Base-by-base conservation (phyloP, 2,888 invertebrate genomes). In the Troilus luridus region DNA sequence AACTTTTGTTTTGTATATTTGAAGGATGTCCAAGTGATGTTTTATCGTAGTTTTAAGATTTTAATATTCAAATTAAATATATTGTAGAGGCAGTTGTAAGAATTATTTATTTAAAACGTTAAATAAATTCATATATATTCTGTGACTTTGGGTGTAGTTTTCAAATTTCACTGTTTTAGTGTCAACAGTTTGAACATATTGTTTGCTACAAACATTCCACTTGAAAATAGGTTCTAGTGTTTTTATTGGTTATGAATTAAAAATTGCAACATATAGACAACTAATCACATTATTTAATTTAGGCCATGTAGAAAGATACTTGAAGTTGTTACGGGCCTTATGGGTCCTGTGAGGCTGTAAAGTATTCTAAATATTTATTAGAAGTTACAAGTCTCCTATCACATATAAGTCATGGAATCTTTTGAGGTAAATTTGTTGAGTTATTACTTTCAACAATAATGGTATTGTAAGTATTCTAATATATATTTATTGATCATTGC, bases 311-410 rank as follows among this genome's bases (percentile, higher is more conserved):
- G 90, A 60, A 88, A 41, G 60, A 60, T 88, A 60, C 7, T 62
- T 62, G 8, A 67, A 89, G 24, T n/a, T 67, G 21, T 89, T 54
- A 24, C 77, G 90, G 90, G 72, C 90, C 90, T 90, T 67, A 77
- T 77, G 59, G 90, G 90, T 90, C 90, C 90, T 77, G 14, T 21
- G 56, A 58, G 90, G 90, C 67, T 90, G 77, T 90, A 77, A 64
- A 90, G 19, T 88, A 56, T 59, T 88, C 11, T 58, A 12, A 0
- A 62, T 56, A 85, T 85, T 11, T 6, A 85, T 9, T 14, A 85
- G 85, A 85, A 85, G 85, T 56, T 56, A 24, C 56, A 41, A 77
- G 72, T 77, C 72, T 58, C 12, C 3, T 85, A n/a, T n/a, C 19
- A 8, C 21, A 56, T 6, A n/a, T 56, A n/a, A 85, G 56, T 58